phyloP scores from a whole-genome alignment of 2,888 invertebrate species.

The Philereme vetulata region DNA sequence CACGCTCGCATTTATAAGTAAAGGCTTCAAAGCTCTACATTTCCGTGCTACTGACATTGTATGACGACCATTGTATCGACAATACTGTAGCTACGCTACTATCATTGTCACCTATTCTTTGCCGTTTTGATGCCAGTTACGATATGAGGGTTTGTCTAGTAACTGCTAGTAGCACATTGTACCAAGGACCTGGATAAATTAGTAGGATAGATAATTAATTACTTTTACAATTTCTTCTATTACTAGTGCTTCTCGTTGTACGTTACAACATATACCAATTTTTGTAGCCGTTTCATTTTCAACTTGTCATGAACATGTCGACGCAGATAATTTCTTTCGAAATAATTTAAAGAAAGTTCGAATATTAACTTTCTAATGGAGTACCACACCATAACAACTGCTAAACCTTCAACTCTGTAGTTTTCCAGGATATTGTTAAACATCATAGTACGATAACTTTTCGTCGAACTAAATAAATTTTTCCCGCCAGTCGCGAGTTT shows the following conservation, averaged over 20 bases:
- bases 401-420: neutral
- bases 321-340: too few species aligned
- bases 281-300: too few species aligned
- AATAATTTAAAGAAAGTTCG: too few species aligned
- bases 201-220: too few species aligned
- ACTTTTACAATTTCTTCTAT: too few species aligned
- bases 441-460: conserved; percentile 11
- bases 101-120: conserved; percentile 10
- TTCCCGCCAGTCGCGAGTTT: conserved; percentile 5
- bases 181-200: too few species aligned
- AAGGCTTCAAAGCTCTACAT: conserved; percentile 46
- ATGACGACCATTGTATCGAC: conserved; percentile 55
- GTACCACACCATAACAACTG: too few species aligned
- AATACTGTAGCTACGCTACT: conserved; percentile 1
- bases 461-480: conserved; percentile 5
- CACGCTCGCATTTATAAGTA: conserved; percentile 43
- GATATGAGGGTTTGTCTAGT: neutral
- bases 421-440: conserved; percentile 1
- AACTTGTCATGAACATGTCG: too few species aligned
- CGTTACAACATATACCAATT: too few species aligned
- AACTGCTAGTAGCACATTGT: neutral
- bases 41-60: conserved; percentile 45
- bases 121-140: conserved; percentile 3
- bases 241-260: too few species aligned
- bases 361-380: too few species aligned